A percentile compares a stretch with the other conserved stretches of the same genome.
Conservation (phyloP, 2,888 invertebrate genomes). For the Hirtodrosophila duncani region DNA sequence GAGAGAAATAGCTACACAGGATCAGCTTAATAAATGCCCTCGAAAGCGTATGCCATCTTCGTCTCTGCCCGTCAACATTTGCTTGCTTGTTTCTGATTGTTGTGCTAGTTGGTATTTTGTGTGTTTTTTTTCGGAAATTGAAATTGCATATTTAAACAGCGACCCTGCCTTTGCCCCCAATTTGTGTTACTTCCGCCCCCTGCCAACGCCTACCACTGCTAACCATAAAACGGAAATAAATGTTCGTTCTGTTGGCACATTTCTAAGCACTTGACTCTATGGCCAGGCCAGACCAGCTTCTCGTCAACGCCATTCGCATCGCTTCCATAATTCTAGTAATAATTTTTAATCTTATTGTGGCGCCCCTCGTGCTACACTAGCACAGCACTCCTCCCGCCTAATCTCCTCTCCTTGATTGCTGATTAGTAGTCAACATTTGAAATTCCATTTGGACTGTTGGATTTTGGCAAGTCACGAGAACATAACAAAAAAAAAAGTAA, state of each 20-base stretch:
- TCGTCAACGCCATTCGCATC: constrained; percentile 14
- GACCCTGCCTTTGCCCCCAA: too few species aligned
- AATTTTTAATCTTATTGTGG: constrained; percentile 21
- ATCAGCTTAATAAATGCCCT: too few species aligned
- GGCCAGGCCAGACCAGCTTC: too few species aligned
- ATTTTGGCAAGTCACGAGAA: constrained; percentile 13
- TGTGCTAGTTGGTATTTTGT: constrained; percentile 1
- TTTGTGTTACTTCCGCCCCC: too few species aligned
- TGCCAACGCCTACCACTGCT: constrained; percentile 1
- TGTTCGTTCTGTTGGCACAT: constrained; percentile 25
- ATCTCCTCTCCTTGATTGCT: not conserved
- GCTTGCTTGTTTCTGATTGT: too few species aligned
- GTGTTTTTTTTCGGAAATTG: constrained; percentile 69
- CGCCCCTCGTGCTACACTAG: constrained; percentile 2
- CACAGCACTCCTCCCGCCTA: not conserved
- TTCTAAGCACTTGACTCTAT: constrained; percentile 34
- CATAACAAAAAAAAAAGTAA: not conserved
- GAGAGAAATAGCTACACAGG: too few species aligned
- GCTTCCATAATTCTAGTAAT: constrained; percentile 28
- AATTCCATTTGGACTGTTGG: constrained; percentile 10
- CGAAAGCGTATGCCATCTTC: too few species aligned
- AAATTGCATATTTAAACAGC: constrained; percentile 72
- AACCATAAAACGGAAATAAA: constrained; percentile 28
- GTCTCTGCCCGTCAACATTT: too few species aligned
- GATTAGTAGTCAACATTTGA: constrained; percentile 7